phyloP scores from a whole-genome alignment of 2,113 vertebrate genomes.

The Ellobius talpinus region DNA sequence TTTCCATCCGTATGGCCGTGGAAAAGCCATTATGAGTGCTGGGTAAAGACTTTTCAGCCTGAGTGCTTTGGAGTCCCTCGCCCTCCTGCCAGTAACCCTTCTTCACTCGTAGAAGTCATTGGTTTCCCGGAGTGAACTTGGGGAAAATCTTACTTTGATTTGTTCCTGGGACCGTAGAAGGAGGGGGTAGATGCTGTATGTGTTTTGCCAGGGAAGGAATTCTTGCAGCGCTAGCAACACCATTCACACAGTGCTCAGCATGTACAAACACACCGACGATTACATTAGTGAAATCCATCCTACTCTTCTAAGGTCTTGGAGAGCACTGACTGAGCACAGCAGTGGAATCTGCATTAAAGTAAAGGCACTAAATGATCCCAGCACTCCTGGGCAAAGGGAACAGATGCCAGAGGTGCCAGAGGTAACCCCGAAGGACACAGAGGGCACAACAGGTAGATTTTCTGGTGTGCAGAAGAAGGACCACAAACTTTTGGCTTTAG shows the following conservation, averaged over 20 bases:
- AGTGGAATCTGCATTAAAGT: background rate
- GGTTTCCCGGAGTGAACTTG: background rate
- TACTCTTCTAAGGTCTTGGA: conserved; percentile 46
- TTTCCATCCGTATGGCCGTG: background rate
- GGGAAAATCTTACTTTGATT: background rate
- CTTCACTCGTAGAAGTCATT: background rate
- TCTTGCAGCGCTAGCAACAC: conserved; percentile 16
- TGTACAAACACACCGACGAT: conserved; percentile 45
- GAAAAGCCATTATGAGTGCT: background rate
- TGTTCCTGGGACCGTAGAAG: background rate
- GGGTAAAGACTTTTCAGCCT: background rate
- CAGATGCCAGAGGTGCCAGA: conserved; percentile 48
- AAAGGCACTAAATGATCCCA: conserved; percentile 51
- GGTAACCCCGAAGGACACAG: background rate
- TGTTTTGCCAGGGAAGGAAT: background rate
- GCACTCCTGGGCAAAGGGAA: background rate
- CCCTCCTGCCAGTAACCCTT: background rate
- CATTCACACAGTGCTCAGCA: background rate
- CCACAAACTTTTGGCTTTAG: background rate
- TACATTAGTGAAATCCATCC: conserved; percentile 69
- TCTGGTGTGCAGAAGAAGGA: background rate
- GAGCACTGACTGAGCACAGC: conserved; percentile 55
- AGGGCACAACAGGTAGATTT: background rate
- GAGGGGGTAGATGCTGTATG: background rate
- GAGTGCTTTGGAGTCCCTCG: too few relatives aligned